Conservation (phyloP, 2,113 vertebrate genomes). For the Mesembrinibis cayennensis region DNA sequence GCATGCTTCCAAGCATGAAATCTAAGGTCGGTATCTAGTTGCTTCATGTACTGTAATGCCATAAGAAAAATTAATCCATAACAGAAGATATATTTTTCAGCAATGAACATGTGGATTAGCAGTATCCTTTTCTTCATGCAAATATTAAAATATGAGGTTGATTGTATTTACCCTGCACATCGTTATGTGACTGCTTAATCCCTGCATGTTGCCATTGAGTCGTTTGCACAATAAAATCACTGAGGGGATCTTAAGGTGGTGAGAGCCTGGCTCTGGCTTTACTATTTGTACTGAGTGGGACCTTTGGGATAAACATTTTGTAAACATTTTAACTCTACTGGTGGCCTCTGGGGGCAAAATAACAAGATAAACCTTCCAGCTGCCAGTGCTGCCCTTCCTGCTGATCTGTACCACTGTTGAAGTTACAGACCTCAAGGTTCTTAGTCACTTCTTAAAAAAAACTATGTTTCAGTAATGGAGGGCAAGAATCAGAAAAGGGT, state of each 20-base stretch:
- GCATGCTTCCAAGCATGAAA: not conserved
- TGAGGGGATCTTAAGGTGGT: not conserved
- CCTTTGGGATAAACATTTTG: not conserved
- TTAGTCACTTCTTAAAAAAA: not conserved
- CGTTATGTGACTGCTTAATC: not conserved
- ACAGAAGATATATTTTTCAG: not conserved
- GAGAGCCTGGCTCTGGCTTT: not conserved
- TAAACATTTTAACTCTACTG: not conserved
- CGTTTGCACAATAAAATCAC: not conserved
- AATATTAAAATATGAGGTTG: not conserved
- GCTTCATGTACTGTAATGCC: not conserved
- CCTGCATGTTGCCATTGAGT: not conserved
- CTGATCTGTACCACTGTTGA: not conserved
- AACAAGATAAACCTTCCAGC: not conserved
- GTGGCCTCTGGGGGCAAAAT: not conserved
- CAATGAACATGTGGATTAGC: not conserved
- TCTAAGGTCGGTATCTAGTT: not conserved
- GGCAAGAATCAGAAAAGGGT: not conserved
- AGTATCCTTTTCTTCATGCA: not conserved
- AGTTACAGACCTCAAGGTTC: not conserved
- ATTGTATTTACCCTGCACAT: not conserved
- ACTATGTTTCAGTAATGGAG: not conserved
- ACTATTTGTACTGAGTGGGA: not conserved
- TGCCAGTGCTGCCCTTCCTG: not conserved
- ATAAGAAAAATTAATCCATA: not conserved